Conservation (phyloP, 2,888 invertebrate genomes). For the Lochmaea crataegi region DNA sequence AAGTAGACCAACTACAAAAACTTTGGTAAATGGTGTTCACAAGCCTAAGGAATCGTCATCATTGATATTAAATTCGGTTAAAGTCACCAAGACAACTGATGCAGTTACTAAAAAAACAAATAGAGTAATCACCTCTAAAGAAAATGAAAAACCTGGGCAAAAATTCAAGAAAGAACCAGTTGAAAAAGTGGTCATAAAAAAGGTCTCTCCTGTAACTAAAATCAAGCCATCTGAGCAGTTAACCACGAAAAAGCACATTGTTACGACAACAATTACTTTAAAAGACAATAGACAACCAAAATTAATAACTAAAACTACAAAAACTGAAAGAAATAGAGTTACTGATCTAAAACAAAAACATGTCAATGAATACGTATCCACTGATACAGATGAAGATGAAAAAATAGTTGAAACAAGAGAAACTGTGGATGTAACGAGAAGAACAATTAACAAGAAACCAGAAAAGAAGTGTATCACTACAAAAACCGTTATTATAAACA, state of each 20-base stretch:
- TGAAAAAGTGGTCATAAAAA: background rate
- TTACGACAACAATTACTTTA: slow-evolving; percentile 56
- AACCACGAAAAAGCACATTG: slow-evolving; percentile 48
- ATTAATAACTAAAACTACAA: slow-evolving; percentile 39
- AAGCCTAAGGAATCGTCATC: slow-evolving; percentile 45
- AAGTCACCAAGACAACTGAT: slow-evolving; percentile 47
- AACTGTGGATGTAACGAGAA: slow-evolving; percentile 15
- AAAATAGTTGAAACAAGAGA: slow-evolving; percentile 41
- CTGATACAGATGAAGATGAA: slow-evolving; percentile 54
- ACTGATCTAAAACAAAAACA: slow-evolving; percentile 43
- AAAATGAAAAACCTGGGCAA: slow-evolving; percentile 45
- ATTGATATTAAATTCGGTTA: slow-evolving; percentile 38
- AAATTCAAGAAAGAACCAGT: slow-evolving; percentile 42
- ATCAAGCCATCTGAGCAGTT: slow-evolving; percentile 24
- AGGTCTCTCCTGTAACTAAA: slow-evolving; percentile 51
- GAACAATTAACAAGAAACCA: slow-evolving; percentile 31
- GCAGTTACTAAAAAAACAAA: slow-evolving; percentile 50
- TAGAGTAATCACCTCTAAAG: slow-evolving; percentile 33
- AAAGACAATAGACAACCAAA: slow-evolving; percentile 50
- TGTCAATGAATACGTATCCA: slow-evolving; percentile 50
- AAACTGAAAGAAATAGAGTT: slow-evolving; percentile 43
- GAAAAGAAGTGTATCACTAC: slow-evolving; percentile 67
- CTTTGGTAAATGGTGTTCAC: slow-evolving; percentile 29
- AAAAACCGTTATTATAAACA: slow-evolving; percentile 67
- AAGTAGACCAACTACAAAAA: slow-evolving; percentile 10